These are phyloP conservation scores for Oryzias dopingdopingensis DNA, from an alignment of 2,797 vertebrate species.

Conservation along the genomic window DNA sequence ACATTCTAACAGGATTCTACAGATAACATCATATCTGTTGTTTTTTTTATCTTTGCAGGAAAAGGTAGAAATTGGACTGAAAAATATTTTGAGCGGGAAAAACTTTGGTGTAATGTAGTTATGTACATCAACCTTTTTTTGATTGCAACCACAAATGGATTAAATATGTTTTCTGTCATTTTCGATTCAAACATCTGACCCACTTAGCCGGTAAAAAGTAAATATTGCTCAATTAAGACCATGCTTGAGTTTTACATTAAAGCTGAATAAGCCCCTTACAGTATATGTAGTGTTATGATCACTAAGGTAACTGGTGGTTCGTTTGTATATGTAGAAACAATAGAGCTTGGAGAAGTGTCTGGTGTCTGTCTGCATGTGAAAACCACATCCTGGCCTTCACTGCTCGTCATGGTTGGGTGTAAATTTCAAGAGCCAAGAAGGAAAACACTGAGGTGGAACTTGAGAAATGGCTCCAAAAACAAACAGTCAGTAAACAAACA, in stretches of 20 bases:
- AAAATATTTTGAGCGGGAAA: too few relatives aligned
- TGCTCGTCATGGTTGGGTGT: conserved; percentile 52
- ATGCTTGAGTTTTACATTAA: conserved; percentile 11
- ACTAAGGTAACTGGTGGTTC: conserved; percentile 43
- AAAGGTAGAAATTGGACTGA: too few relatives aligned
- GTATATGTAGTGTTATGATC: conserved; percentile 23
- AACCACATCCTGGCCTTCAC: conserved; percentile 28
- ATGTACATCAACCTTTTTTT: too few relatives aligned
- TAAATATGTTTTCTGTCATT: too few relatives aligned
- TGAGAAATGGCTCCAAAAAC: conserved; percentile 25
- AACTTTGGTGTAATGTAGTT: too few relatives aligned
- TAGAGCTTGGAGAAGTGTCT: conserved; percentile 39
- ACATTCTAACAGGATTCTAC: not conserved
- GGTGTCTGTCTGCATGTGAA: conserved; percentile 47
- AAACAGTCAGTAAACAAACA: conserved; percentile 33
- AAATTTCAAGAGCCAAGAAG: conserved; percentile 60
- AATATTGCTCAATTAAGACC: too few relatives aligned
- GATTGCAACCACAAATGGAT: too few relatives aligned
- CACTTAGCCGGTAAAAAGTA: too few relatives aligned
- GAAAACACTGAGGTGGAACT: conserved; percentile 35
- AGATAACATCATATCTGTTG: conserved; percentile 1
- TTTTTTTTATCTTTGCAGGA: not conserved
- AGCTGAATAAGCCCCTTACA: conserved; percentile 7
- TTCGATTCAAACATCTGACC: too few relatives aligned
- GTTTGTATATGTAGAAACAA: conserved; percentile 41